A percentile compares a stretch with the other conserved stretches of the same genome.
Evolutionary conservation across 2,797 vertebrate species (phyloP).

Genomic region (Vipera ursinii): DNA sequence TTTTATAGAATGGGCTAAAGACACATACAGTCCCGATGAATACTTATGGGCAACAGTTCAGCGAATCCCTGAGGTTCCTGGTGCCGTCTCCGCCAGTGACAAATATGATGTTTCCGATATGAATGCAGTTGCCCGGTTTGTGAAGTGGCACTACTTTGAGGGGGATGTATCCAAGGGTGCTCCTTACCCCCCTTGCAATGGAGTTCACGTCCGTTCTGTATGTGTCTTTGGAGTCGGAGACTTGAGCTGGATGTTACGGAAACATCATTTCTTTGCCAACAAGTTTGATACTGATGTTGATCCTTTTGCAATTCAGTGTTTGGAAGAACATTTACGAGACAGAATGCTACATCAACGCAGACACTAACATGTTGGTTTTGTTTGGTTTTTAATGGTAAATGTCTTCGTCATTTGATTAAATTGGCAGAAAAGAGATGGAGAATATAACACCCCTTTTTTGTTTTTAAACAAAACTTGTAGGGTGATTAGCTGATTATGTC

Average conservation of each 20-base stretch:
- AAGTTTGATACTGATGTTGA: constrained; percentile 84
- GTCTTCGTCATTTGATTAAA: neutral
- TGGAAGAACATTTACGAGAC: constrained; percentile 82
- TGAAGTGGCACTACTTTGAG: constrained; percentile 85
- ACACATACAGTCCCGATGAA: constrained; percentile 89
- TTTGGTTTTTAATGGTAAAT: neutral
- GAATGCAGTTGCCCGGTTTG: constrained; percentile 78
- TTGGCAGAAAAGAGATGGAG: neutral
- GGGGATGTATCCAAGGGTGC: constrained; percentile 70
- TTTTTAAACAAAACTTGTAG: neutral
- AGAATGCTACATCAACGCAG: constrained; percentile 74
- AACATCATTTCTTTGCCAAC: constrained; percentile 89
- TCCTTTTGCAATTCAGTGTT: constrained; percentile 78
- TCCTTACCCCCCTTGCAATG: constrained; percentile 79
- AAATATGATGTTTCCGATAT: constrained; percentile 84
- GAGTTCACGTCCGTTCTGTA: constrained; percentile 75
- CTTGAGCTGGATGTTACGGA: constrained; percentile 81
- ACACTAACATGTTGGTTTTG: constrained; percentile 34
- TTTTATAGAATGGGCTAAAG: constrained; percentile 83
- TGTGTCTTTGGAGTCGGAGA: constrained; percentile 88
- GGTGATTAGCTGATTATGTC: neutral
- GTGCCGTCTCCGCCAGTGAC: constrained; percentile 69
- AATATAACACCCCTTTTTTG: neutral
- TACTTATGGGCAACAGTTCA: constrained; percentile 89
- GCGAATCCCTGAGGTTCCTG: constrained; percentile 80